Evolutionary conservation across 2,797 vertebrate species (phyloP).

Genomic region (Caiman crocodilus): DNA sequence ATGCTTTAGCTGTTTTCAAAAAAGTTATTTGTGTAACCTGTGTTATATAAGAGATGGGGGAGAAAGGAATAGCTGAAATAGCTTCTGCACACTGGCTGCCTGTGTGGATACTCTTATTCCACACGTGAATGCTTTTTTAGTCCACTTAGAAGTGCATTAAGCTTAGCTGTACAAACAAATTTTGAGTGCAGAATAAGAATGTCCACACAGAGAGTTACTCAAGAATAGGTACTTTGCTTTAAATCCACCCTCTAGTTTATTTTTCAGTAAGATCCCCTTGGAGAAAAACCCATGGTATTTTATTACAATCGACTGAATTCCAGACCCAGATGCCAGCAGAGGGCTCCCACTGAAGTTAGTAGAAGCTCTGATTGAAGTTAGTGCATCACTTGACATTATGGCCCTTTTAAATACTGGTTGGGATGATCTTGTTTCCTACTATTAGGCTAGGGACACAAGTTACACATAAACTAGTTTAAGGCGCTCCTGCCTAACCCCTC

Average conservation of each 20-base stretch:
- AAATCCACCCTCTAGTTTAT: background rate
- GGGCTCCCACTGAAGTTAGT: background rate
- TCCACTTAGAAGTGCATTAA: background rate
- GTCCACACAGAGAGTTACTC: background rate
- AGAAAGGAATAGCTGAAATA: background rate
- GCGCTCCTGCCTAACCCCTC: no score
- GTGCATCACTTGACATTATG: background rate
- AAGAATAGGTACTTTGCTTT: background rate
- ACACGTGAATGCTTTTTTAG: fast-evolving
- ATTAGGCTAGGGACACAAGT: no score
- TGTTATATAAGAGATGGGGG: fast-evolving
- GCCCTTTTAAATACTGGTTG: background rate
- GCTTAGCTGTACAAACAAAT: background rate
- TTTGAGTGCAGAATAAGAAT: fast-evolving
- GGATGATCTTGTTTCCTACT: background rate
- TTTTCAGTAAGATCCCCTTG: background rate
- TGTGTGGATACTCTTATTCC: background rate
- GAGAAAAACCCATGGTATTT: background rate
- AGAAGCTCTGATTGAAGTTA: no score
- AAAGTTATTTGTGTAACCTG: background rate
- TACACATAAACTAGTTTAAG: no score
- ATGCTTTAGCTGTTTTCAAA: background rate
- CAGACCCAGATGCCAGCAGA: background rate
- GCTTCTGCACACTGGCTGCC: background rate
- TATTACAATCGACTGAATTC: background rate